Conservation (phyloP, 2,797 vertebrate genomes). For the Ambastaia sidthimunki region DNA sequence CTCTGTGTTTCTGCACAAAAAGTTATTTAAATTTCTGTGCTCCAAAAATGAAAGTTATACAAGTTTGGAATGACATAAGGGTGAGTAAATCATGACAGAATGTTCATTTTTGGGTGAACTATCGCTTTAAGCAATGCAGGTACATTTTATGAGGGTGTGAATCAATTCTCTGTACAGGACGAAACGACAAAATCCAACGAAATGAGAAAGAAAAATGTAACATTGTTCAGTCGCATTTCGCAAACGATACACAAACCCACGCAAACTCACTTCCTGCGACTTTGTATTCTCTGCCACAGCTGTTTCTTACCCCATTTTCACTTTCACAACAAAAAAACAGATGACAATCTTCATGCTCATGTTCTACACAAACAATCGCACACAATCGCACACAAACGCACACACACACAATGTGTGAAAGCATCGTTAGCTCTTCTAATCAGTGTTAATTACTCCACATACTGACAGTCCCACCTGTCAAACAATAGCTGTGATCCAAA, state of each 20-base stretch:
- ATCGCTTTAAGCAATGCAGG: not conserved
- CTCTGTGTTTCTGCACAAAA: not conserved
- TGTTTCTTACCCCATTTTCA: constrained; percentile 49
- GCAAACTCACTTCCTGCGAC: not conserved
- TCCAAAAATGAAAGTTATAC: not conserved
- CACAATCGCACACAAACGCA: constrained; percentile 42
- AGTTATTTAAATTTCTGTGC: not conserved
- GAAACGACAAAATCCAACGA: not conserved
- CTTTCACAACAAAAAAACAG: constrained; percentile 6
- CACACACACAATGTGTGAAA: constrained; percentile 63
- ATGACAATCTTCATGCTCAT: constrained; percentile 25
- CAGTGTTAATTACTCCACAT: constrained; percentile 75
- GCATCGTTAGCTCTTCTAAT: constrained; percentile 76
- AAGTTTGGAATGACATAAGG: not conserved
- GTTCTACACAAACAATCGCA: constrained; percentile 17
- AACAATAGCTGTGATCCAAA: constrained; percentile 31
- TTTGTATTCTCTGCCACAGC: constrained; percentile 38
- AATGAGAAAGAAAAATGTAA: not conserved
- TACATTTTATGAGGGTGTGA: not conserved
- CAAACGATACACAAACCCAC: not conserved
- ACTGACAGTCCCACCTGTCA: constrained; percentile 69
- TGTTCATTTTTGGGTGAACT: not conserved
- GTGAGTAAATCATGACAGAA: not conserved
- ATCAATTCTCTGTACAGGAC: not conserved
- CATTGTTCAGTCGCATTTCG: not conserved